Percentiles rank a stretch among this genome's conserved stretches.
phyloP scores from a whole-genome alignment of 2,797 vertebrate genomes.

The Corythornis leucogaster region DNA sequence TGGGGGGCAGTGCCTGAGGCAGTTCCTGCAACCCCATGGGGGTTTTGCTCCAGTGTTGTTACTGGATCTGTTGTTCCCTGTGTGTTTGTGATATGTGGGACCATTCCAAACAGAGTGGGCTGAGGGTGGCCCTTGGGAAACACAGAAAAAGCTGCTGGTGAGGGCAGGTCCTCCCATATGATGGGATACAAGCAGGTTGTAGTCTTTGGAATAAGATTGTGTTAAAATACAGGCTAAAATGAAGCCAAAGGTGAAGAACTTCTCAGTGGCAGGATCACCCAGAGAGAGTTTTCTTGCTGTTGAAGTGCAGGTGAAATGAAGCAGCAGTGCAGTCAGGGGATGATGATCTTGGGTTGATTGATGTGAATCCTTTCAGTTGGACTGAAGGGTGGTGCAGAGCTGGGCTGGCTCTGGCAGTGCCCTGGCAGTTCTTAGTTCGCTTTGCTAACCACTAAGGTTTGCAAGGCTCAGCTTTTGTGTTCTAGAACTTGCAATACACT shows the following conservation, averaged over 20 bases:
- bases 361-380: no score
- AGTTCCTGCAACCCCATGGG: background rate
- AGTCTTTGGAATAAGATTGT: rapidly evolving
- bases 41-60: background rate
- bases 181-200: rapidly evolving
- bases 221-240: background rate
- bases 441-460: background rate
- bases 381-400: no score
- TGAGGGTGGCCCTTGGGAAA: background rate
- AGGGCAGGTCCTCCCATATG: background rate
- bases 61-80: background rate
- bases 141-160: no score
- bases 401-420: no score
- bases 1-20: slow-evolving; percentile 46
- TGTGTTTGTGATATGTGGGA: rapidly evolving
- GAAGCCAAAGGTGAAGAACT: rapidly evolving
- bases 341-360: no score
- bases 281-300: background rate
- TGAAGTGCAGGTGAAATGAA: background rate
- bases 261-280: rapidly evolving
- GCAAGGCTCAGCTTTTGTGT: background rate
- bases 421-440: background rate
- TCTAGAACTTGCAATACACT: rapidly evolving
- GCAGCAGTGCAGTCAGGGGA: background rate
- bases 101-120: rapidly evolving